These are phyloP conservation scores for Polydesmus complanatus DNA, from an alignment of 2,888 invertebrate genomes.

Conservation along the genomic window DNA sequence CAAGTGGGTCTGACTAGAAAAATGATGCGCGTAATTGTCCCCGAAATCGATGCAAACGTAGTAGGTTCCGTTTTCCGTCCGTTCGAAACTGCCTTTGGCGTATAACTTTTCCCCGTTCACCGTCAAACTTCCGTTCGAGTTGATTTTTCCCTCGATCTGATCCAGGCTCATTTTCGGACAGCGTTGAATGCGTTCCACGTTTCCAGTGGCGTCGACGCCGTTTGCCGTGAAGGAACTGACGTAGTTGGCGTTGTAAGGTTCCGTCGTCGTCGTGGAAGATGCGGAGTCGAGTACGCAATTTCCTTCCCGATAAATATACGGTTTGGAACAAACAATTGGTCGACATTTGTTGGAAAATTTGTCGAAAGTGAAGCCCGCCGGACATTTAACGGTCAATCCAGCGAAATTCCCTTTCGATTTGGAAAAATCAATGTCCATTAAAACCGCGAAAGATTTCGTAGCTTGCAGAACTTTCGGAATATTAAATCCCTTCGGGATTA, in stretches of 20 bases:
- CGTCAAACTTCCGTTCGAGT: conserved; percentile 8
- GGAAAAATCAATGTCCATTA: neutral
- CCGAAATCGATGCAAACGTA: neutral
- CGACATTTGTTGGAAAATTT: neutral
- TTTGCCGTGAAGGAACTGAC: neutral
- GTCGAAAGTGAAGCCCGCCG: neutral
- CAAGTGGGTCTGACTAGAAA: neutral
- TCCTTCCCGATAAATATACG: neutral
- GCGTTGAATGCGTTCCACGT: neutral
- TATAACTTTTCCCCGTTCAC: neutral
- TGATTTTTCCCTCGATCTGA: neutral
- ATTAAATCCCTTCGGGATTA: neutral
- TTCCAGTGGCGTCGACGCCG: neutral
- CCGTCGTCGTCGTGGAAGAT: too few relatives aligned
- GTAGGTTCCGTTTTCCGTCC: neutral
- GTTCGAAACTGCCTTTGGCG: neutral
- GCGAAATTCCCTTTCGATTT: neutral
- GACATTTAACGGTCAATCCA: neutral
- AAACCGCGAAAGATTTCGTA: neutral
- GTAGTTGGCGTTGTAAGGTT: neutral
- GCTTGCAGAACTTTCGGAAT: neutral
- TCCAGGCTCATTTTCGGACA: neutral
- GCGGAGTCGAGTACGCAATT: too few relatives aligned
- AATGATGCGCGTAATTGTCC: conserved; percentile 4
- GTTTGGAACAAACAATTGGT: neutral